phyloP scores from a whole-genome alignment of 2,888 invertebrate genomes.

The Chrysina gloriosa region DNA sequence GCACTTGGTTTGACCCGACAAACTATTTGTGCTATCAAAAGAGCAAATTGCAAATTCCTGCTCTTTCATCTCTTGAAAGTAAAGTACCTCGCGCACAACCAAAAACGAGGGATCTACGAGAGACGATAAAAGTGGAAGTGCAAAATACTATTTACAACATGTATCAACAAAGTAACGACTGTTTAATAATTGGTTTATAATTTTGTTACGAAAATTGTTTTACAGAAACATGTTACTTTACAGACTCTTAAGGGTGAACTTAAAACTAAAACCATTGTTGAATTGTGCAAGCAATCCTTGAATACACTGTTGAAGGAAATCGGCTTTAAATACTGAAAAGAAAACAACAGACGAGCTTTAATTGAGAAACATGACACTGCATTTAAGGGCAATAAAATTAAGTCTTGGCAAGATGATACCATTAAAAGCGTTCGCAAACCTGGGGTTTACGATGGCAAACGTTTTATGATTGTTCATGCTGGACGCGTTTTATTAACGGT shows the following conservation, averaged over 20 bases:
- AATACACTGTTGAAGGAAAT: background rate
- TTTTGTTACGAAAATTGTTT: background rate
- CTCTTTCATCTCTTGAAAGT: background rate
- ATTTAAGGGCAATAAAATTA: too few species aligned
- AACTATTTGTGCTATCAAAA: background rate
- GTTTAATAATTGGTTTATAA: background rate
- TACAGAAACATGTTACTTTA: background rate
- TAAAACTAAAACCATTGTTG: slow-evolving; percentile 3
- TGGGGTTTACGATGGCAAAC: too few species aligned
- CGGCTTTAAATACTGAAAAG: background rate
- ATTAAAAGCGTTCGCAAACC: too few species aligned
- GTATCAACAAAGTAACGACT: background rate
- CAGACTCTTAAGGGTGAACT: background rate
- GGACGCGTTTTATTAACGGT: too few species aligned
- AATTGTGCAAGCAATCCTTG: background rate
- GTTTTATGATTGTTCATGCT: too few species aligned
- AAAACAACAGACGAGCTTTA: background rate
- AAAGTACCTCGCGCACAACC: background rate
- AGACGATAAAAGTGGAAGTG: background rate
- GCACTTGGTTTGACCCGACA: background rate
- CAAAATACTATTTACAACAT: background rate
- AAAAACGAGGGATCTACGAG: background rate
- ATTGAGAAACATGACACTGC: too few species aligned
- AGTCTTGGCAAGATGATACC: too few species aligned
- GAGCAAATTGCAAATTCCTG: background rate